These are phyloP conservation scores for Macrophya alboannulata DNA, from an alignment of 2,888 invertebrate genomes.

Conservation along the genomic window DNA sequence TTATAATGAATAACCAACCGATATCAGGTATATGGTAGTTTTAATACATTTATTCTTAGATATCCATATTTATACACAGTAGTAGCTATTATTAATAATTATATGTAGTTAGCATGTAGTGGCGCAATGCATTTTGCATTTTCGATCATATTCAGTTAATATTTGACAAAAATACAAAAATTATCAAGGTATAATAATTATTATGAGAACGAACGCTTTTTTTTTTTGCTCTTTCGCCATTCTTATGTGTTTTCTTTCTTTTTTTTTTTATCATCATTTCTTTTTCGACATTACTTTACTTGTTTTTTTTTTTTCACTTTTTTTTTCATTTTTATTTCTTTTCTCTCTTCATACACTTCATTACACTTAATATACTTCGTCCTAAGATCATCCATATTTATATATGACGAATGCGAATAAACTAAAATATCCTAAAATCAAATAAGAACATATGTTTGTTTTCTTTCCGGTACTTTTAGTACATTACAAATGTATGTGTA, in stretches of 20 bases:
- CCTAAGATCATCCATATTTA: constrained; percentile 48
- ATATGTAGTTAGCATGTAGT: constrained; percentile 73
- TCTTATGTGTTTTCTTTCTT: constrained; percentile 32
- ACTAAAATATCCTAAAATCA: constrained; percentile 58
- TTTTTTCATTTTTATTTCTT: neutral
- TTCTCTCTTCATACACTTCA: constrained; percentile 24
- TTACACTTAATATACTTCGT: constrained; percentile 43
- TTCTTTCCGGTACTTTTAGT: constrained; percentile 24
- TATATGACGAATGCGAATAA: constrained; percentile 49
- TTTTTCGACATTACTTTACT: neutral
- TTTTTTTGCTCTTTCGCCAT: constrained; percentile 41
- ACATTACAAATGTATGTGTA: neutral
- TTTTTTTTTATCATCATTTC: constrained; percentile 45
- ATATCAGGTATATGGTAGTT: constrained; percentile 55
- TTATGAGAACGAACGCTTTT: constrained; percentile 71
- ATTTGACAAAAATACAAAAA: constrained; percentile 78
- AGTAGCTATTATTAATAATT: constrained; percentile 71
- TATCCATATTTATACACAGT: constrained; percentile 78
- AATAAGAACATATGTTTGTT: constrained; percentile 40
- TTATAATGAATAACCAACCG: constrained; percentile 36
- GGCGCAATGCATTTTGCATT: constrained; percentile 74
- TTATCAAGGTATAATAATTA: constrained; percentile 75
- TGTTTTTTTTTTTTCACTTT: neutral
- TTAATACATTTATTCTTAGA: constrained; percentile 77
- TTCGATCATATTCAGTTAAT: constrained; percentile 72